A percentile compares a stretch with the other conserved stretches of the same genome.
These are phyloP conservation scores for Narcine bancroftii DNA, from an alignment of 2,113 vertebrate genomes.

Conservation along the genomic window DNA sequence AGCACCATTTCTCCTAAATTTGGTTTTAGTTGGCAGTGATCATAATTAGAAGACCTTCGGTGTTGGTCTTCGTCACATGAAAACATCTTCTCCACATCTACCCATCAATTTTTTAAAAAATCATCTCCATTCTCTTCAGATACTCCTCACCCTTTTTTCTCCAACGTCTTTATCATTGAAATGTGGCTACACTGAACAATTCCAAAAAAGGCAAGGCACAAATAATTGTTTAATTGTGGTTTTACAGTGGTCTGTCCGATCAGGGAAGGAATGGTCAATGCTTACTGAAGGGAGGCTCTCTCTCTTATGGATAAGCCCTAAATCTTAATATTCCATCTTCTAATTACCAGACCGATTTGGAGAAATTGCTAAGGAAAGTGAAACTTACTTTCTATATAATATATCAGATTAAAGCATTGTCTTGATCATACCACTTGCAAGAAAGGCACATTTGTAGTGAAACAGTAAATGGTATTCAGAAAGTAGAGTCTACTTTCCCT, in stretches of 20 bases:
- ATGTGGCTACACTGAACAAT: no score
- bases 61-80: background rate
- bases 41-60: background rate
- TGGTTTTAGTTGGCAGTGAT: background rate
- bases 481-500: constrained; percentile 29
- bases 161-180: background rate
- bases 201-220: background rate
- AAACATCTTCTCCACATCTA: background rate
- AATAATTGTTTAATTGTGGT: background rate
- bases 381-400: background rate
- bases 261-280: background rate
- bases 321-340: background rate
- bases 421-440: background rate
- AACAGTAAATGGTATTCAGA: background rate
- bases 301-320: background rate
- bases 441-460: constrained; percentile 19
- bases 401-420: background rate
- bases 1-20: background rate
- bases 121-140: background rate
- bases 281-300: background rate
- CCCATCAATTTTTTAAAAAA: background rate
- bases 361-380: background rate
- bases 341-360: background rate
- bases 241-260: background rate
- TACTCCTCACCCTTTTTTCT: background rate